Evolutionary conservation across 1,140 invertebrate genomes (phyloP), one percentile per base, ranked within the genome.

Genomic region (Drosophila baimaii): DNA sequence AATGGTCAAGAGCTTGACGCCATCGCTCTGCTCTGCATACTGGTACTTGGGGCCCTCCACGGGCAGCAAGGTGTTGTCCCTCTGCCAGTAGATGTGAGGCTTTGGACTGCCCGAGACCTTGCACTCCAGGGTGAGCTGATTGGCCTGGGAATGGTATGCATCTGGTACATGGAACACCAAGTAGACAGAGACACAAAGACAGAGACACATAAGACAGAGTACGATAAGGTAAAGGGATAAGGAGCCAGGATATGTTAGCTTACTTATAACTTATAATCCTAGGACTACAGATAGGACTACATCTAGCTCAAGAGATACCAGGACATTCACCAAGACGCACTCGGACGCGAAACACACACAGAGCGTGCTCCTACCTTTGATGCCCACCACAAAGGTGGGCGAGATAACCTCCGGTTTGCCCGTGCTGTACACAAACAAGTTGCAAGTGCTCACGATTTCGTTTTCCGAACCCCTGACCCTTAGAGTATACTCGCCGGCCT

Each of bases 1-100:
- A 23, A 92, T 92, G 15, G 73, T 81, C n/a, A 92, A 33, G 51
- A 92, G 84, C n/a, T 79, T 79, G 0, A 83, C 56, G 9, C 90
- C 89, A 7, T 91, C 90, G 10, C 15, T 33, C 27, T 79, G 66
- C 25, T 92, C 88, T 0, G 44, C 51, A 17, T 69, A 84, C 73
- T 92, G 93, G 76, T 94, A 95, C 68, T 94, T 93, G 84, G 79
- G 92, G 89, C 77, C 92, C 75, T 63, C 92, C 63, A 90, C n/a
- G 2, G 82, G 77, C 13, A 96, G 72, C 37, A 94, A 90, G 33
- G 94, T 90, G 3, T 95, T 95, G 91, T 98, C 95, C 86, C 96
- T 97, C 43, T 95, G 95, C 97, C 97, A 98, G 63, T 95, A 94
- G 5, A 99, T 93, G 2, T 63, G 25, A 0, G 91, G 91, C 58